These are phyloP conservation scores for Carterocephalus palaemon DNA, from an alignment of 2,888 invertebrate genomes.

Conservation along the genomic window DNA sequence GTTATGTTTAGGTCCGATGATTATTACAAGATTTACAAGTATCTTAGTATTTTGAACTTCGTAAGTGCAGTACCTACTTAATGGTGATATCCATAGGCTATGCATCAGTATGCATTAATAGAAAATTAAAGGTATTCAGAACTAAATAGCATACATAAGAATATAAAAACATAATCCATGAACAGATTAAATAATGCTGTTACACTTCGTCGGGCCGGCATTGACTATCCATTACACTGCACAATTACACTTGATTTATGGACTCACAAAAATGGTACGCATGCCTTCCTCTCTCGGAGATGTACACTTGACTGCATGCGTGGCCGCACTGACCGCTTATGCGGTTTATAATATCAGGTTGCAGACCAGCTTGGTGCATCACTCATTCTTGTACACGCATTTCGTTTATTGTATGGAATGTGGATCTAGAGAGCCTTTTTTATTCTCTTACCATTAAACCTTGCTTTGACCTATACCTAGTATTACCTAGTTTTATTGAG, in stretches of 20 bases:
- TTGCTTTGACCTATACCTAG: no score
- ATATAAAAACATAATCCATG: no score
- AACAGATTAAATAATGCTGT: conserved; percentile 17
- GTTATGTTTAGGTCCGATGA: no score
- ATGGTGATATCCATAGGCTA: no score
- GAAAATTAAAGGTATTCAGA: no score
- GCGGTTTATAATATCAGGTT: conserved; percentile 19
- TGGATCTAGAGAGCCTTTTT: not conserved
- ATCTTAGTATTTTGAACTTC: no score
- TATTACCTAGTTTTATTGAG: no score
- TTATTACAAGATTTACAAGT: no score
- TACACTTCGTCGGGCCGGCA: conserved; percentile 8
- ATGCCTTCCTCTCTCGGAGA: conserved; percentile 8
- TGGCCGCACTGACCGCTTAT: conserved; percentile 14
- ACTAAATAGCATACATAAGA: no score
- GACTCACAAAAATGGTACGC: conserved; percentile 12
- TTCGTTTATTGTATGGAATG: conserved; percentile 18
- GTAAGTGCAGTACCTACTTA: no score
- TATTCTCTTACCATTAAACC: conserved; percentile 6
- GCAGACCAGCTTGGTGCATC: conserved; percentile 17
- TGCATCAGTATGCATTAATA: no score
- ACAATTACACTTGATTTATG: conserved; percentile 23
- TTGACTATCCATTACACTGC: conserved; percentile 22
- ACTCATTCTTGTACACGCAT: conserved; percentile 14
- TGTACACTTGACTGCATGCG: conserved; percentile 20